Evolutionary conservation across 2,113 vertebrate species (phyloP).

Genomic region (Ornithorhynchus anatinus): DNA sequence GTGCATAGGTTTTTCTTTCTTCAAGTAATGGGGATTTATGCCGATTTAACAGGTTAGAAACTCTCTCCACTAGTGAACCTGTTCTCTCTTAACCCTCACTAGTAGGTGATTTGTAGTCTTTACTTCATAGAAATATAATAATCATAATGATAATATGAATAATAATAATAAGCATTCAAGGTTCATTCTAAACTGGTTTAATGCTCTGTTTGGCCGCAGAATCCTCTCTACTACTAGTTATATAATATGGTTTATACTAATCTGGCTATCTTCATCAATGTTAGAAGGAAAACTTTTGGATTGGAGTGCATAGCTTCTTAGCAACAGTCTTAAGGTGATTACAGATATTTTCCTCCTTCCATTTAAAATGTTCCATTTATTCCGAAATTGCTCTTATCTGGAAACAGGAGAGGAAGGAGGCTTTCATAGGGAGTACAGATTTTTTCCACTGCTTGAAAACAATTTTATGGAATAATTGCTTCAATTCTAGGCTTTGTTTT

Average conservation of each 20-base stretch:
- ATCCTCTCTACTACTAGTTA: background rate
- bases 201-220: background rate
- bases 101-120: background rate
- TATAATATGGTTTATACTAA: background rate
- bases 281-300: background rate
- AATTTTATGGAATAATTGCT: too few relatives aligned
- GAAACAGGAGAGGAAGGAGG: slow-evolving; percentile 1
- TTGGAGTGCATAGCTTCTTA: background rate
- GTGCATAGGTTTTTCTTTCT: background rate
- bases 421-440: slow-evolving; percentile 22
- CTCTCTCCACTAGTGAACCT: background rate
- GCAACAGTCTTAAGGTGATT: background rate
- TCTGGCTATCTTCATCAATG: background rate
- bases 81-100: background rate
- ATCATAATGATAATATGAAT: too few relatives aligned
- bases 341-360: background rate
- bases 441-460: too few relatives aligned
- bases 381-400: background rate
- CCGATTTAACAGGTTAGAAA: background rate
- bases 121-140: too few relatives aligned
- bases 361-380: slow-evolving; percentile 7
- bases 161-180: too few relatives aligned
- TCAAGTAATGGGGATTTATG: background rate
- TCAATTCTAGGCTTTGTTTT: too few relatives aligned
- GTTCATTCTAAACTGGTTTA: background rate